phyloP scores from a whole-genome alignment of 2,888 invertebrate genomes.

The Andrena minutula region DNA sequence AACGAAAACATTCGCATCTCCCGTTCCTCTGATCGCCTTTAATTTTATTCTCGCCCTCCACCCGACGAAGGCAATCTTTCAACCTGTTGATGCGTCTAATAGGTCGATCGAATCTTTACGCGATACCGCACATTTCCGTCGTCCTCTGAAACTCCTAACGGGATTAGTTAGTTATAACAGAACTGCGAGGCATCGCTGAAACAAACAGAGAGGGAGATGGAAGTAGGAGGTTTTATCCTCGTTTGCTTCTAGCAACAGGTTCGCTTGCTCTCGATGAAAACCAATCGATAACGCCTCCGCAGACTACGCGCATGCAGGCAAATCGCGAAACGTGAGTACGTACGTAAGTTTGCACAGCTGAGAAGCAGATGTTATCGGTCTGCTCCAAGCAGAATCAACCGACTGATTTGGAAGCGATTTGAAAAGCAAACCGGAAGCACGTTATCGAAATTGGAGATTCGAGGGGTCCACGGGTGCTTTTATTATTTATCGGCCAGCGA shows the following conservation, averaged over 20 bases:
- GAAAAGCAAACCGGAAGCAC: not conserved
- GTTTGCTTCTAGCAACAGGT: conserved; percentile 29
- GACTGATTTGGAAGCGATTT: not conserved
- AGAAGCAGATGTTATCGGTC: too few relatives aligned
- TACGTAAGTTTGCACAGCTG: too few relatives aligned
- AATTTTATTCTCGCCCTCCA: not conserved
- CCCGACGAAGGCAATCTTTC: not conserved
- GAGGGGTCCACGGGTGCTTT: not conserved
- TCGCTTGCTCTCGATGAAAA: not conserved
- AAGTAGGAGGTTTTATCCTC: conserved; percentile 2
- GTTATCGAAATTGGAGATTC: not conserved
- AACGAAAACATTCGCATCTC: not conserved
- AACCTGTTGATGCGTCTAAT: not conserved
- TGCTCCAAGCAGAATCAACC: not conserved
- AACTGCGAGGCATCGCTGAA: not conserved
- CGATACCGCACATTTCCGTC: too few relatives aligned
- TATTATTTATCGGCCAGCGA: too few relatives aligned
- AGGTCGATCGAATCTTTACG: too few relatives aligned
- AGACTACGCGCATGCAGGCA: not conserved
- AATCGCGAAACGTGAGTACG: not conserved
- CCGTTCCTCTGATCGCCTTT: not conserved
- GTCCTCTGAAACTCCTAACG: too few relatives aligned
- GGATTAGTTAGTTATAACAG: not conserved
- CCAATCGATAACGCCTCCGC: conserved; percentile 27
- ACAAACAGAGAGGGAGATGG: not conserved